Evolutionary conservation across 1,140 invertebrate species (phyloP).

Genomic region (Sitophilus oryzae): DNA sequence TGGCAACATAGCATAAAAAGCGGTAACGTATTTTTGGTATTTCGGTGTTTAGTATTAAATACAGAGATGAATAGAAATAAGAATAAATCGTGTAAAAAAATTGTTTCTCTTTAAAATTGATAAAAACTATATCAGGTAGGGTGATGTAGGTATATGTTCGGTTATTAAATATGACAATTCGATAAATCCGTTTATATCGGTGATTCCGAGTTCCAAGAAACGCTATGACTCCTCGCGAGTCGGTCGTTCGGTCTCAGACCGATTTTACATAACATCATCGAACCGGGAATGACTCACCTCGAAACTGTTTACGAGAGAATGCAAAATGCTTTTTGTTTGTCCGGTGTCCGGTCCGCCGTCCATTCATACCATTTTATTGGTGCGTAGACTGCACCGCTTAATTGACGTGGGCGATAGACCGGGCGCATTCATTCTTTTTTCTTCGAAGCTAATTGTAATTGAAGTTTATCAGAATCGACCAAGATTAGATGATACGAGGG

Average conservation of each 20-base stretch:
- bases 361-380: conserved; percentile 1
- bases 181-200: too few species aligned
- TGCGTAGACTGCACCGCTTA: neutral
- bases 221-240: neutral
- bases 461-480: too few species aligned
- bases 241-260: neutral
- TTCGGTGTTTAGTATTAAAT: too few species aligned
- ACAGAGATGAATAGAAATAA: too few species aligned
- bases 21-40: too few species aligned
- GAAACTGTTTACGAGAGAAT: neutral
- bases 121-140: too few species aligned
- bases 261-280: neutral
- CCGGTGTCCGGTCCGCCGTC: neutral
- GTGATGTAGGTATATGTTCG: too few species aligned
- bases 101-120: too few species aligned
- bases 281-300: neutral
- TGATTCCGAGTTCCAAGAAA: conserved; percentile 4
- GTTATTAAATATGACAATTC: too few species aligned
- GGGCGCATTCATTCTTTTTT: neutral
- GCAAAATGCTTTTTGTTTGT: neutral
- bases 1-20: too few species aligned
- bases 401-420: neutral
- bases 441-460: neutral
- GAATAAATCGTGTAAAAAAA: too few species aligned
- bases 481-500: too few species aligned